Evolutionary conservation across 2,888 invertebrate genomes (phyloP), one percentile per base, ranked within the genome.

Genomic region (Nephrotoma guestfalica): DNA sequence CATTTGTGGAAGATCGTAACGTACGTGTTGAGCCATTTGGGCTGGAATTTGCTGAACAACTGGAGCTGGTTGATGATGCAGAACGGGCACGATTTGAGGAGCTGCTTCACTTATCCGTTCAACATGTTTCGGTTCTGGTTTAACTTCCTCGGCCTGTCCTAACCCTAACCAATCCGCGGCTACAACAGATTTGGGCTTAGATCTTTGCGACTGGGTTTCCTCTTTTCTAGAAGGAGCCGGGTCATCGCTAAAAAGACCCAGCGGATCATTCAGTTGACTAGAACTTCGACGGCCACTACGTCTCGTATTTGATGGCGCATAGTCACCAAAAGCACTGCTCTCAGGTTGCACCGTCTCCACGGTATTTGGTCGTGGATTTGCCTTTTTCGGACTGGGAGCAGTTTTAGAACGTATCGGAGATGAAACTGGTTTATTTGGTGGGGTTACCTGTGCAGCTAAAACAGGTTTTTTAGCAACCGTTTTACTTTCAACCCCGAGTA

Each of bases 161-260:
- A 91, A 88, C 0, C 91, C 91, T 47, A 91, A 87, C 91, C 91
- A 91, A 87, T 91, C 91, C 0, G 91, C 90, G 0, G 91, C 90
- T 11, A 89, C 87, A 6, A 88, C 89, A 86, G 90, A 90, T 51
- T 87, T 86, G 13, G 43, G 7, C 9, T 71, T 71, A 18, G 71
- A 9, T 9, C 71, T 18, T 47, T 47, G 18, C 13, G 47, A 30
- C 13, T 47, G 43, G 2, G 47, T 45, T 86, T 86, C 45, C 18
- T 86, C 85, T 41, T 15, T 42, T 43, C 84, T 83, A n/a, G 71
- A 43, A 13, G 18, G 41, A 15, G 6, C 13, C 13, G 43, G 85
- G 41, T 87, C 85, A 11, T 86, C 43, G 5, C 87, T 87, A 57
- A 89, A 89, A 1, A 89, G 86, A 2, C 89, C 89, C 6, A 89